Conservation (phyloP, 2,797 vertebrate species). For the Sylvilagus floridanus region DNA sequence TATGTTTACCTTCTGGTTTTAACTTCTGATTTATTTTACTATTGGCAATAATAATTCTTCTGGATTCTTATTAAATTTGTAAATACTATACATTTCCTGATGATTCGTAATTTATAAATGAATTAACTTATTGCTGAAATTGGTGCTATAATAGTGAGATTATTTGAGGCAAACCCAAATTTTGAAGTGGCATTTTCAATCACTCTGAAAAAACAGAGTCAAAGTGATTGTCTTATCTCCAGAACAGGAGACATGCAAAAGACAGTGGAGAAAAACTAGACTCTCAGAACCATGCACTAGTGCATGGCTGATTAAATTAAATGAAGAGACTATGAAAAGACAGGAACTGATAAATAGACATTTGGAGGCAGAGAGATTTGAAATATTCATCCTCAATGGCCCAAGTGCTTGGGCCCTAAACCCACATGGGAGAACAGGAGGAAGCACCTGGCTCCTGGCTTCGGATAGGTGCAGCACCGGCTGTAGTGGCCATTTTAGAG, state of each 20-base stretch:
- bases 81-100: background rate
- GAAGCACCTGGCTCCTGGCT: too few relatives aligned
- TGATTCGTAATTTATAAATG: slow-evolving; percentile 43
- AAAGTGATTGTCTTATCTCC: background rate
- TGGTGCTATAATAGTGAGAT: background rate
- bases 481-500: too few relatives aligned
- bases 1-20: slow-evolving; percentile 6
- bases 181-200: slow-evolving; percentile 31
- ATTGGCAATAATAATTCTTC: background rate
- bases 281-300: background rate
- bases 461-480: too few relatives aligned
- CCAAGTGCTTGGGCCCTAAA: too few relatives aligned
- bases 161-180: slow-evolving; percentile 38
- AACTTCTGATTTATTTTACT: background rate
- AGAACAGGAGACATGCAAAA: background rate
- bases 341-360: background rate
- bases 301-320: background rate
- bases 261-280: background rate
- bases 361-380: background rate
- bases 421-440: too few relatives aligned
- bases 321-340: background rate
- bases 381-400: background rate
- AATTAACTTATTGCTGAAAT: slow-evolving; percentile 20
- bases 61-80: background rate
- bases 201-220: background rate